Evolutionary conservation across 2,888 invertebrate species (phyloP).

Genomic region (Pyrrhia umbra): DNA sequence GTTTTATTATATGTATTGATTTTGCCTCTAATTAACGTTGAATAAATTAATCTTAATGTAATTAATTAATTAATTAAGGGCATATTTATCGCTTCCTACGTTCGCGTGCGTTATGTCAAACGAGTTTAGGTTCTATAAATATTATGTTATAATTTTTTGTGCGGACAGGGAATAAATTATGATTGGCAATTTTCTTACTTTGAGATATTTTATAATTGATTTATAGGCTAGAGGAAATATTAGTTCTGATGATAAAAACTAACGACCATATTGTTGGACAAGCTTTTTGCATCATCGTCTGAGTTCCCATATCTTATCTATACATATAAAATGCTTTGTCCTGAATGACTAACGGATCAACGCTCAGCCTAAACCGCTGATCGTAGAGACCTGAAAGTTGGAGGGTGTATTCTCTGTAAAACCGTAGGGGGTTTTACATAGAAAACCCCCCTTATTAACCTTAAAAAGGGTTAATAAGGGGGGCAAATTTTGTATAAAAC

Average conservation of each 20-base stretch:
- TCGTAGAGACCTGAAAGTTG: no score
- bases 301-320: no score
- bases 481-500: no score
- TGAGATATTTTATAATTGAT: slow-evolving; percentile 32
- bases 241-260: slow-evolving; percentile 8
- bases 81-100: slow-evolving; percentile 50
- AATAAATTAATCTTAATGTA: slow-evolving; percentile 53
- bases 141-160: slow-evolving; percentile 25
- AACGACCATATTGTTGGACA: background rate
- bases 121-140: slow-evolving; percentile 10
- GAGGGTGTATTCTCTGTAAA: no score
- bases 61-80: slow-evolving; percentile 50
- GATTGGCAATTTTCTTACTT: slow-evolving; percentile 3
- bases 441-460: no score
- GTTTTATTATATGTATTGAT: no score
- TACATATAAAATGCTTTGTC: no score
- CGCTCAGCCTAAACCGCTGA: no score
- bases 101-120: slow-evolving; percentile 53
- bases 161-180: slow-evolving; percentile 18
- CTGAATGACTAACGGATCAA: no score
- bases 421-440: no score
- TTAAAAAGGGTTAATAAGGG: no score
- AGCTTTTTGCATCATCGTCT: background rate
- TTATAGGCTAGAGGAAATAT: slow-evolving; percentile 26
- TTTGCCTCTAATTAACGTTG: slow-evolving; percentile 54